These are phyloP conservation scores for Argynnis bischoffii DNA, from an alignment of 2,888 invertebrate species.

Conservation along the genomic window DNA sequence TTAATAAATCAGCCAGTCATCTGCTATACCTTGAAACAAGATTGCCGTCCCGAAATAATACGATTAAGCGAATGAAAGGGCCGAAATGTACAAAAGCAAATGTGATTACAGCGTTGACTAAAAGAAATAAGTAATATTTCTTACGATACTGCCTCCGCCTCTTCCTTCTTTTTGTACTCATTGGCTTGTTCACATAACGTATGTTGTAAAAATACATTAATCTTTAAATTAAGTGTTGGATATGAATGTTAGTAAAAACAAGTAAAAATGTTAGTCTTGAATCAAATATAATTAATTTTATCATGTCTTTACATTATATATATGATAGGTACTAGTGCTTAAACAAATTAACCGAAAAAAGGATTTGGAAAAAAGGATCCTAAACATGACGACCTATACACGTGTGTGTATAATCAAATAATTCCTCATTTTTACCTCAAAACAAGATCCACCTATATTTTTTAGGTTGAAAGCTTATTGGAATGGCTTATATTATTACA, in stretches of 20 bases:
- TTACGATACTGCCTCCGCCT: conserved; percentile 56
- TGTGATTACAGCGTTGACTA: conserved; percentile 78
- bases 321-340: too few relatives aligned
- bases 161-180: conserved; percentile 45
- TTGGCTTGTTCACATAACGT: conserved; percentile 40
- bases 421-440: too few relatives aligned
- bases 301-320: too few relatives aligned
- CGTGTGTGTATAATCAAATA: too few relatives aligned
- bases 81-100: conserved; percentile 79
- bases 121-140: conserved; percentile 79
- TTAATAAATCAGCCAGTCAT: conserved; percentile 39
- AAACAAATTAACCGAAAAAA: too few relatives aligned
- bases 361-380: too few relatives aligned
- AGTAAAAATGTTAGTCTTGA: not conserved
- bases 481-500: not conserved
- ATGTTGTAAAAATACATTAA: conserved; percentile 24
- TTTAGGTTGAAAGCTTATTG: too few relatives aligned
- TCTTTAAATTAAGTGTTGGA: conserved; percentile 25
- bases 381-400: too few relatives aligned
- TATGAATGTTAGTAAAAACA: not conserved
- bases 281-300: not conserved
- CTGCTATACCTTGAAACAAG: conserved; percentile 44
- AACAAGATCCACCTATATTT: too few relatives aligned
- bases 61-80: conserved; percentile 80
- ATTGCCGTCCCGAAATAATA: conserved; percentile 76